These are phyloP conservation scores for Zaprionus ornatus DNA, from an alignment of 1,140 invertebrate species.

Conservation along the genomic window DNA sequence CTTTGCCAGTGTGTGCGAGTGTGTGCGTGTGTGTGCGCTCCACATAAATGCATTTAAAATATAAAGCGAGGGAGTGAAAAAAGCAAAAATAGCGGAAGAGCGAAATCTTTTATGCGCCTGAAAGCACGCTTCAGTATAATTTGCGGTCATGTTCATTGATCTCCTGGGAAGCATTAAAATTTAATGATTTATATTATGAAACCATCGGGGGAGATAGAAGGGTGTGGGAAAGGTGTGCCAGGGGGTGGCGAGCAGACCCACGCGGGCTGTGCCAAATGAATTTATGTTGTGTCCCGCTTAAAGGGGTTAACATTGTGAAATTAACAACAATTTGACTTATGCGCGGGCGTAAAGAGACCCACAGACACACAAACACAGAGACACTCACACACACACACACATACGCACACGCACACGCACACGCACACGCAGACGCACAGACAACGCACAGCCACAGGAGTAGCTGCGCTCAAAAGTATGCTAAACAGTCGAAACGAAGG, in stretches of 20 bases:
- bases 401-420: conserved; percentile 1
- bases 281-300: conserved; percentile 75
- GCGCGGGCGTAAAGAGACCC: conserved; percentile 47
- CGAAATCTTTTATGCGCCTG: conserved; percentile 75
- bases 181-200: conserved; percentile 79
- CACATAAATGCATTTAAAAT: conserved; percentile 70
- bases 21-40: conserved; percentile 19
- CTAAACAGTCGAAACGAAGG: conserved; percentile 64
- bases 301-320: conserved; percentile 73
- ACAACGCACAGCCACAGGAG: conserved; percentile 25
- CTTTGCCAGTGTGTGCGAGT: conserved; percentile 40
- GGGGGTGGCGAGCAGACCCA: not conserved
- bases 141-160: conserved; percentile 82
- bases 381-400: conserved; percentile 12
- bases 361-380: conserved; percentile 1
- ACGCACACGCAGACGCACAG: conserved; percentile 18
- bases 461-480: conserved; percentile 74
- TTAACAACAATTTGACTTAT: conserved; percentile 81
- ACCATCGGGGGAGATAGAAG: conserved; percentile 15
- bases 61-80: conserved; percentile 20
- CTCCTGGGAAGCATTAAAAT: conserved; percentile 82
- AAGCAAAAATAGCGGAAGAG: conserved; percentile 11
- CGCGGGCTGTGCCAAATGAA: conserved; percentile 46
- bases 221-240: not conserved
- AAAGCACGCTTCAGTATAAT: conserved; percentile 82